Percentiles rank a stretch among this genome's conserved stretches.
These are phyloP conservation scores for Lordiphosa clarofinis DNA, from an alignment of 1,140 invertebrate genomes.

Conservation along the genomic window DNA sequence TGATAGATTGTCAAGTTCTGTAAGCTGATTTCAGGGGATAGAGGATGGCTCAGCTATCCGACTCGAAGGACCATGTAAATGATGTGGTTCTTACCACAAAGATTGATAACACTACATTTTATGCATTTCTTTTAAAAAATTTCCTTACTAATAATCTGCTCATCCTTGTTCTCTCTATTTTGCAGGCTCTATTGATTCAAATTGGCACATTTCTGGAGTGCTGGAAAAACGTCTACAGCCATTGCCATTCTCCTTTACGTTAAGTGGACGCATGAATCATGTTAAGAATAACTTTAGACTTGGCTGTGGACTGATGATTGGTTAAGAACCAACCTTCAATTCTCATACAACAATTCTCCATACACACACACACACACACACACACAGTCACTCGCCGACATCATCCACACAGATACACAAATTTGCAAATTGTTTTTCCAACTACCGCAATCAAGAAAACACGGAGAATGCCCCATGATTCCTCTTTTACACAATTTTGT, in stretches of 20 bases:
- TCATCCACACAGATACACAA: not conserved
- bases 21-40: no score
- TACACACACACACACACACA: slow-evolving; percentile 17
- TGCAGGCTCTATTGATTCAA: slow-evolving; percentile 94
- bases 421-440: slow-evolving; percentile 12
- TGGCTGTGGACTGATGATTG: slow-evolving; percentile 93
- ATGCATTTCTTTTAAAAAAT: not conserved
- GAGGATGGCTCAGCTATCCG: no score
- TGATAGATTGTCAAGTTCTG: no score
- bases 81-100: no score
- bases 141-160: not conserved
- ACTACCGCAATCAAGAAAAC: slow-evolving; percentile 3
- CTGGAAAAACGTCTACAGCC: slow-evolving; percentile 96
- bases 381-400: slow-evolving; percentile 3
- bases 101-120: no score
- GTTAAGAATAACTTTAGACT: slow-evolving; percentile 92
- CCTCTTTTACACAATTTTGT: not conserved
- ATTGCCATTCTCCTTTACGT: slow-evolving; percentile 94
- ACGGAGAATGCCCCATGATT: slow-evolving; percentile 1
- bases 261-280: slow-evolving; percentile 97
- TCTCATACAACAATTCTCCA: slow-evolving; percentile 14
- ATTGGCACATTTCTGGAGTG: slow-evolving; percentile 96
- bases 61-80: no score
- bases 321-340: slow-evolving; percentile 81
- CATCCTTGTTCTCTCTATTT: slow-evolving; percentile 27